Percentiles rank a stretch among this genome's conserved stretches.
Evolutionary conservation across 2,113 vertebrate genomes (phyloP).

Genomic region (Malurus elegans): DNA sequence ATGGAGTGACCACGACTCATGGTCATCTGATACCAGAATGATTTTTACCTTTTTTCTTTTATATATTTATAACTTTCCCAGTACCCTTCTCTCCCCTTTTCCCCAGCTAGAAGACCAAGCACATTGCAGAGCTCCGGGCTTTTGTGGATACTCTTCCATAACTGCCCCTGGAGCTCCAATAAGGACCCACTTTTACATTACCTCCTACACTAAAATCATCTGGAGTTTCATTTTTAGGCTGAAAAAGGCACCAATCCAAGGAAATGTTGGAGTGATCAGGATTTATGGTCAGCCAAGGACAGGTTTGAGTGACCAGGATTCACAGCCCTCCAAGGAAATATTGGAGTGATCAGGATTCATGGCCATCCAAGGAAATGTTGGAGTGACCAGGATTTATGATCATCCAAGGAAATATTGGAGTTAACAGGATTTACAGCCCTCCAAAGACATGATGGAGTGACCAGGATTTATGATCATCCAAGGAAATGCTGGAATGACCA

Average conservation of each 20-base stretch:
- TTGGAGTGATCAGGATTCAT: neutral
- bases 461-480: neutral
- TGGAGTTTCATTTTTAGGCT: too few species aligned
- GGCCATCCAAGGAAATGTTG: neutral
- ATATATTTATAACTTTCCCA: too few species aligned
- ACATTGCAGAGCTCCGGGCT: too few species aligned
- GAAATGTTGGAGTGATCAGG: rapidly evolving
- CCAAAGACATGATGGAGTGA: neutral
- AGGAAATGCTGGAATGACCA: neutral
- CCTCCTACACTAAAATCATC: too few species aligned
- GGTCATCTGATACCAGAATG: too few species aligned
- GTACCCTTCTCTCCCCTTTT: too few species aligned
- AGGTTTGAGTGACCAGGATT: neutral
- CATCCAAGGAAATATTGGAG: neutral
- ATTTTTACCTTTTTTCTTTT: too few species aligned
- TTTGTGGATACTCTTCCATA: too few species aligned
- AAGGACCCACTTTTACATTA: too few species aligned
- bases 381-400: neutral
- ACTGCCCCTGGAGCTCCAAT: too few species aligned
- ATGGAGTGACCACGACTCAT: too few species aligned
- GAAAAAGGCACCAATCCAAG: neutral
- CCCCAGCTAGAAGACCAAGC: too few species aligned
- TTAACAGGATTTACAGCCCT: neutral
- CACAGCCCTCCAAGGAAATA: neutral
- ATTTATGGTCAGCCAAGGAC: neutral